A percentile compares a stretch with the other conserved stretches of the same genome.
Evolutionary conservation across 2,888 invertebrate genomes (phyloP).

Genomic region (Stomorhina lunata): DNA sequence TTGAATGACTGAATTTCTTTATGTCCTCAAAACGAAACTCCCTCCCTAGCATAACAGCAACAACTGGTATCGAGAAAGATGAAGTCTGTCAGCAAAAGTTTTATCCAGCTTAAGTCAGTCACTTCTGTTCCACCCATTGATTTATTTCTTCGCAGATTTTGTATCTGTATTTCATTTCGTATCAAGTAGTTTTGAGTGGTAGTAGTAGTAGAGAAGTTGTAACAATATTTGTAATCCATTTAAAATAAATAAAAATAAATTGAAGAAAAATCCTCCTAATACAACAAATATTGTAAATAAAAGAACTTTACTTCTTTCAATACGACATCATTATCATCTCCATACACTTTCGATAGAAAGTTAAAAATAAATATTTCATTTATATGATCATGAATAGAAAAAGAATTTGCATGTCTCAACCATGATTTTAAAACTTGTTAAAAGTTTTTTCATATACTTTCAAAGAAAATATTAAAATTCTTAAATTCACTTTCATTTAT

Average conservation of each 20-base stretch:
- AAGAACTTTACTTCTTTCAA: background rate
- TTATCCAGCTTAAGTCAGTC: background rate
- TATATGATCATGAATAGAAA: no score
- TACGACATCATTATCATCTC: background rate
- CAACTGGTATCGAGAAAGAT: background rate
- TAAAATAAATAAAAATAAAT: background rate
- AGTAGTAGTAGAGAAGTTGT: background rate
- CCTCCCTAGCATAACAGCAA: no score
- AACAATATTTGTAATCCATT: background rate
- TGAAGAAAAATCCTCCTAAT: background rate
- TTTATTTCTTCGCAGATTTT: no score
- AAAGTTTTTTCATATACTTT: no score
- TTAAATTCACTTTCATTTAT: no score
- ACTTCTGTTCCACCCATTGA: background rate
- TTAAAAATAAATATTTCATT: no score
- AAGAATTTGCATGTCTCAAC: no score
- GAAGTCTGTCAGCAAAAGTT: background rate
- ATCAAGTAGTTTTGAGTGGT: background rate
- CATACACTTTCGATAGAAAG: no score
- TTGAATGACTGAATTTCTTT: background rate
- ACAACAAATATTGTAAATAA: conserved; percentile 4
- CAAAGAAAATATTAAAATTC: no score
- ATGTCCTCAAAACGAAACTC: background rate
- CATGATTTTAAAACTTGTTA: no score
- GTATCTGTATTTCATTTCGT: background rate